Evolutionary conservation across 2,888 invertebrate genomes (phyloP).

Genomic region (Synergus japonicus): DNA sequence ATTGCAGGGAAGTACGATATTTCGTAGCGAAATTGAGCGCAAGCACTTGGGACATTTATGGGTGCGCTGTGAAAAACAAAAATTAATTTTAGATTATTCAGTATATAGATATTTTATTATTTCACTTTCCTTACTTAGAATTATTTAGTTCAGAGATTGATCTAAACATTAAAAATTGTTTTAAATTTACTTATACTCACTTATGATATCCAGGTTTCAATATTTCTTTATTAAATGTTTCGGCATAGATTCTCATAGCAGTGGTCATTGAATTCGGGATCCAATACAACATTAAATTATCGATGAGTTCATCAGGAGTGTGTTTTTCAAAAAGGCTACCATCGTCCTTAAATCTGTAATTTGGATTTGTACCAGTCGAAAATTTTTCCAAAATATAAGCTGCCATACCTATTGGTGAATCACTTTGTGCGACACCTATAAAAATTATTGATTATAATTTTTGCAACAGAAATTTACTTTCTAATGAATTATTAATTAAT

Average conservation of each 20-base stretch:
- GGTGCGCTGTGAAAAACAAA: slow-evolving; percentile 47
- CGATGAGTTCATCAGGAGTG: slow-evolving; percentile 77
- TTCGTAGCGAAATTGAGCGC: slow-evolving; percentile 71
- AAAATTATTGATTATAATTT: not conserved
- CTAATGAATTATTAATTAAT: no score
- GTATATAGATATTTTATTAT: not conserved
- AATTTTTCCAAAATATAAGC: slow-evolving; percentile 95
- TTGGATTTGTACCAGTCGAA: slow-evolving; percentile 82
- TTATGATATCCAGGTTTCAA: slow-evolving; percentile 68
- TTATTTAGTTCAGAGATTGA: not conserved
- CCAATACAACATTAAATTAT: slow-evolving; percentile 82
- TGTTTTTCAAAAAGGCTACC: slow-evolving; percentile 83
- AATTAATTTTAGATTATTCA: not conserved
- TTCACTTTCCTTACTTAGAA: not conserved
- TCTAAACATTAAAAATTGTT: not conserved
- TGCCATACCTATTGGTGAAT: slow-evolving; percentile 91
- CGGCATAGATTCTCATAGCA: slow-evolving; percentile 82
- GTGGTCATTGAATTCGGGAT: slow-evolving; percentile 78
- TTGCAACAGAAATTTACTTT: not conserved
- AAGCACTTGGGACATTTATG: slow-evolving; percentile 67
- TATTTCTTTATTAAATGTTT: slow-evolving; percentile 78
- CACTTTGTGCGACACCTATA: slow-evolving; percentile 84
- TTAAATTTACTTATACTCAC: slow-evolving; percentile 71
- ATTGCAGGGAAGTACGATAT: slow-evolving; percentile 62
- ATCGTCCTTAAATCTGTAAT: slow-evolving; percentile 78